A percentile compares a stretch with the other conserved stretches of the same genome.
Conservation (phyloP, 1,140 invertebrate genomes). For the Mycetomoellerius zeteki region DNA sequence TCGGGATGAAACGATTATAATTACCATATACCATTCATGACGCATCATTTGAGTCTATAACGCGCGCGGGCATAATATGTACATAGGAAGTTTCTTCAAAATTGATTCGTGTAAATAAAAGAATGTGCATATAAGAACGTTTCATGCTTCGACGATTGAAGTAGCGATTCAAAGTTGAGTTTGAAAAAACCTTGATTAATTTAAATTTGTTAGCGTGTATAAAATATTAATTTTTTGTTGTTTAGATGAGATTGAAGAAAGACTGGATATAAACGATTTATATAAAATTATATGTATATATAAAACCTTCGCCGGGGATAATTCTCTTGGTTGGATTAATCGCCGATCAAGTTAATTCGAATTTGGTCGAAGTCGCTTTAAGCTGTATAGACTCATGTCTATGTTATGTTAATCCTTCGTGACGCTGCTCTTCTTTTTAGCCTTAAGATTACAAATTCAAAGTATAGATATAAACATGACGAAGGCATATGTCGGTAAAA, state of each 20-base stretch:
- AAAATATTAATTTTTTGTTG: neutral
- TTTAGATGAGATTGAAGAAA: neutral
- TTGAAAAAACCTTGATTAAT: neutral
- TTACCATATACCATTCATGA: slow-evolving; percentile 3
- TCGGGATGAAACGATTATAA: slow-evolving; percentile 7
- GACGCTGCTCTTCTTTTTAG: neutral
- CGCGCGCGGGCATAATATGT: neutral
- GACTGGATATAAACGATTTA: neutral
- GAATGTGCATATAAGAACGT: neutral
- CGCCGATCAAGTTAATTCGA: neutral
- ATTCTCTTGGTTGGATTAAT: neutral
- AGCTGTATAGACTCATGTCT: neutral
- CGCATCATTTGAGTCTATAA: neutral
- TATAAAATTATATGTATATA: neutral
- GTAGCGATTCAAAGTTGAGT: neutral
- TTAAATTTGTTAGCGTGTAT: neutral
- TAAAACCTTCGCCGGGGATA: neutral
- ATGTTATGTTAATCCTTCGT: neutral
- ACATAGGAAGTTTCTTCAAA: neutral
- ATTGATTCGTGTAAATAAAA: slow-evolving; percentile 9
- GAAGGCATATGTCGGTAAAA: slow-evolving; percentile 48
- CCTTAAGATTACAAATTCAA: slow-evolving; percentile 38
- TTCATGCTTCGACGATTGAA: neutral
- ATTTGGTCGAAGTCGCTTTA: neutral
- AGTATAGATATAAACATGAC: slow-evolving; percentile 36